Percentiles rank a stretch among this genome's conserved stretches.
Evolutionary conservation across 2,113 vertebrate genomes (phyloP).

Genomic region (Nesogale talazaci): DNA sequence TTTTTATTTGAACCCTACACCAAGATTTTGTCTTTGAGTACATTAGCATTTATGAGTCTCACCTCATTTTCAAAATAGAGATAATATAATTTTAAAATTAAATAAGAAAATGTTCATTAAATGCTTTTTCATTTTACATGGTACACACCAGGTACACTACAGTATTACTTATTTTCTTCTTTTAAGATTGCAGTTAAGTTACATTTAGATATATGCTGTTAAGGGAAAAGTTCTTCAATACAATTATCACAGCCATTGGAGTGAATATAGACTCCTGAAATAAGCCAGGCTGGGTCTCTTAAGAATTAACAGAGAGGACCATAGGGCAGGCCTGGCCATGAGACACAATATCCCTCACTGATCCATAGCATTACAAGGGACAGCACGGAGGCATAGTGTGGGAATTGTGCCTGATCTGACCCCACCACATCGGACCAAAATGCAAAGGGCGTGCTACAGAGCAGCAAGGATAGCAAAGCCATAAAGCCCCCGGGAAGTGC

Average conservation of each 20-base stretch:
- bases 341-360: too few species aligned
- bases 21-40: not conserved
- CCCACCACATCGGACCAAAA: too few species aligned
- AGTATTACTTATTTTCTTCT: constrained; percentile 26
- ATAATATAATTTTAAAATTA: constrained; percentile 32
- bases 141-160: not conserved
- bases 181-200: constrained; percentile 3
- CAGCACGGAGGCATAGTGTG: too few species aligned
- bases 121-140: not conserved
- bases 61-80: not conserved
- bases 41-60: not conserved
- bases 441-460: too few species aligned
- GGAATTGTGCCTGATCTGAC: too few species aligned
- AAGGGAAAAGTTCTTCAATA: constrained; percentile 1
- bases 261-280: constrained; percentile 11
- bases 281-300: not conserved
- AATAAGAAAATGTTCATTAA: not conserved
- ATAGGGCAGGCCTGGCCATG: too few species aligned
- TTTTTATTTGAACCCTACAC: constrained; percentile 3
- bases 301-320: not conserved
- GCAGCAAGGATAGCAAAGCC: too few species aligned
- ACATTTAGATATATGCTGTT: not conserved
- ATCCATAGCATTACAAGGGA: too few species aligned
- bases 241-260: not conserved
- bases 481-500: too few species aligned